These are phyloP conservation scores for Haliclona indistincta DNA, from an alignment of 37 sponge, comb jelly and placozoan species.

Conservation along the genomic window DNA sequence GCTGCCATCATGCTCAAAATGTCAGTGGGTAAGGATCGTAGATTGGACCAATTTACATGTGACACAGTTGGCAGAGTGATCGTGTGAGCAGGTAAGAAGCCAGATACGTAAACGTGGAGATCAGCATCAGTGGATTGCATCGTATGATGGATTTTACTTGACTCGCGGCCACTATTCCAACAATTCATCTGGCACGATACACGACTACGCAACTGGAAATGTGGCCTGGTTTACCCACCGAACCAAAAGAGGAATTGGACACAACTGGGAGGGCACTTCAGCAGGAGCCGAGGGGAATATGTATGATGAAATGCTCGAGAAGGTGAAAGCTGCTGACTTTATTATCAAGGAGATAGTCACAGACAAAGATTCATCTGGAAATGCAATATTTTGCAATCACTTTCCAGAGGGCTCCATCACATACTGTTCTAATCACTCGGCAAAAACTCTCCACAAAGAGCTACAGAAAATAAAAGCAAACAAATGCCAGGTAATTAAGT, in stretches of 20 bases:
- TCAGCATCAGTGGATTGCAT: not conserved
- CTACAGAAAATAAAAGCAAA: slow-evolving; percentile 6
- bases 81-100: not conserved
- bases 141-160: slow-evolving; percentile 17
- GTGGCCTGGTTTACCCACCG: slow-evolving; percentile 14
- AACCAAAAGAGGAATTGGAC: slow-evolving; percentile 1
- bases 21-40: slow-evolving; percentile 1
- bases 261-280: slow-evolving; percentile 14
- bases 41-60: not conserved
- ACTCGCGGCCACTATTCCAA: slow-evolving; percentile 12
- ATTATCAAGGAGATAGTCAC: not conserved
- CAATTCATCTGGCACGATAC: slow-evolving; percentile 11
- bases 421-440: slow-evolving; percentile 12
- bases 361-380: not conserved
- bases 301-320: not conserved
- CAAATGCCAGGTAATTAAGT: not conserved
- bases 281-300: slow-evolving; percentile 11
- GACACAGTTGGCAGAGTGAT: slow-evolving; percentile 1
- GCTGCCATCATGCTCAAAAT: not conserved
- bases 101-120: slow-evolving; percentile 4
- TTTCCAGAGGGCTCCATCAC: slow-evolving; percentile 8
- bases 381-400: slow-evolving; percentile 9
- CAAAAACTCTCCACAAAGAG: not conserved
- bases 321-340: not conserved
- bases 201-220: slow-evolving; percentile 7